A percentile compares a stretch with the other conserved stretches of the same genome.
phyloP scores from a whole-genome alignment of 2,797 vertebrate genomes.

The Artibeus jamaicensis region DNA sequence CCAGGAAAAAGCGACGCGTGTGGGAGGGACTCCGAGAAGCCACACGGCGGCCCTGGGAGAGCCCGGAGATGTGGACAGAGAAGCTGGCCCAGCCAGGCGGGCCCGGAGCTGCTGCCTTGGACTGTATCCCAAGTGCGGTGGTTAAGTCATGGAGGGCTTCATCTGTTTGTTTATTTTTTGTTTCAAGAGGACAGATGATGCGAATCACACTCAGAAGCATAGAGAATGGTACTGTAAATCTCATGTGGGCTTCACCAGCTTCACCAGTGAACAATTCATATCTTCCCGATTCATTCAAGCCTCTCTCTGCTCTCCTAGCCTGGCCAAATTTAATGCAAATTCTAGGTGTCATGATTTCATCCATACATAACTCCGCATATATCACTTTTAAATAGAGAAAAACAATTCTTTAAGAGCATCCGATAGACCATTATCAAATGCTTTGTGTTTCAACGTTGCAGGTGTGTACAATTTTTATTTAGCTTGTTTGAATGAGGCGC shows the following conservation, averaged over 20 bases:
- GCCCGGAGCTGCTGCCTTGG: accelerated
- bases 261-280: accelerated
- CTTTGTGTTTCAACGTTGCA: not conserved
- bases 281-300: accelerated
- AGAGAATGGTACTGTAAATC: accelerated
- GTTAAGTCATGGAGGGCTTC: not conserved
- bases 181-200: not conserved
- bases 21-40: not conserved
- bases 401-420: not conserved
- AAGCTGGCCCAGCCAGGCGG: accelerated
- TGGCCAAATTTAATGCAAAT: too few relatives aligned
- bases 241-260: accelerated
- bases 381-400: not conserved
- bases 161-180: not conserved
- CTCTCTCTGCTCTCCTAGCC: not conserved
- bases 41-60: accelerated
- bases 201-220: not conserved
- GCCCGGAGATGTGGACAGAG: too few relatives aligned
- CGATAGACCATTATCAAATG: not conserved
- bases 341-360: not conserved
- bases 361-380: too few relatives aligned
- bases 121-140: not conserved
- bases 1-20: accelerated
- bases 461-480: not conserved
- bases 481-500: not conserved